Evolutionary conservation across 2,113 vertebrate genomes (phyloP).

Genomic region (Oryzias javanicus): DNA sequence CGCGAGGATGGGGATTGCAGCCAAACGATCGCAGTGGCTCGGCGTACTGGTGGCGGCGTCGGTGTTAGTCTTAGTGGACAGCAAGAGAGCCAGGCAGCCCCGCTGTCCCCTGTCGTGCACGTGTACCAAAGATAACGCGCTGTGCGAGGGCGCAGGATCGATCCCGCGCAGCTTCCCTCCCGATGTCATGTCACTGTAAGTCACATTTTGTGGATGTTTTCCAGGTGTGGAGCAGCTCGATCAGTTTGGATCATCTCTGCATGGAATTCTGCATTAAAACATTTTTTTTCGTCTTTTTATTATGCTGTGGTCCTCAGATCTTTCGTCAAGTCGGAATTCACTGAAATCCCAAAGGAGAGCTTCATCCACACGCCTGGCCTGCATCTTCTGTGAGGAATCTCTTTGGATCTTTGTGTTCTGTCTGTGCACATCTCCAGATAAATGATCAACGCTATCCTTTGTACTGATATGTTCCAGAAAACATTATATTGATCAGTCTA

Average conservation of each 20-base stretch:
- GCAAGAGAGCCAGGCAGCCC: constrained; percentile 86
- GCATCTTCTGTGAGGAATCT: constrained; percentile 93
- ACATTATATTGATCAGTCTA: neutral
- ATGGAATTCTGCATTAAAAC: constrained; percentile 1
- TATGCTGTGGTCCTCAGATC: constrained; percentile 76
- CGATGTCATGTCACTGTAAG: constrained; percentile 97
- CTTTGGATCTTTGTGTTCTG: constrained; percentile 50
- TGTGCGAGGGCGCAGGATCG: constrained; percentile 91
- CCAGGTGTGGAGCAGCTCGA: neutral
- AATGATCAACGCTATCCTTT: constrained; percentile 51
- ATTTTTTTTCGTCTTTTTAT: constrained; percentile 3
- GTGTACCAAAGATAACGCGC: constrained; percentile 98
- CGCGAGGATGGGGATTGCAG: constrained; percentile 51
- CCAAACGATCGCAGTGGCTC: constrained; percentile 37
- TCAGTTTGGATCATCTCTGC: constrained; percentile 1
- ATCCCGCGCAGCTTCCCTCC: constrained; percentile 93
- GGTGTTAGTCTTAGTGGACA: constrained; percentile 71
- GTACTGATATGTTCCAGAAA: neutral
- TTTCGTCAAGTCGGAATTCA: constrained; percentile 77
- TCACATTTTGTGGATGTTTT: constrained; percentile 39
- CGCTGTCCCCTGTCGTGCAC: constrained; percentile 92
- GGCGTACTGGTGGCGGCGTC: constrained; percentile 39
- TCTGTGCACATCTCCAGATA: constrained; percentile 43
- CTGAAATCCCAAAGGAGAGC: constrained; percentile 77
- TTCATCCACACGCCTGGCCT: constrained; percentile 95